A percentile compares a stretch with the other conserved stretches of the same genome.
Conservation (phyloP, 92 coral and sea anemone species). For the Nematostella vectensis region DNA sequence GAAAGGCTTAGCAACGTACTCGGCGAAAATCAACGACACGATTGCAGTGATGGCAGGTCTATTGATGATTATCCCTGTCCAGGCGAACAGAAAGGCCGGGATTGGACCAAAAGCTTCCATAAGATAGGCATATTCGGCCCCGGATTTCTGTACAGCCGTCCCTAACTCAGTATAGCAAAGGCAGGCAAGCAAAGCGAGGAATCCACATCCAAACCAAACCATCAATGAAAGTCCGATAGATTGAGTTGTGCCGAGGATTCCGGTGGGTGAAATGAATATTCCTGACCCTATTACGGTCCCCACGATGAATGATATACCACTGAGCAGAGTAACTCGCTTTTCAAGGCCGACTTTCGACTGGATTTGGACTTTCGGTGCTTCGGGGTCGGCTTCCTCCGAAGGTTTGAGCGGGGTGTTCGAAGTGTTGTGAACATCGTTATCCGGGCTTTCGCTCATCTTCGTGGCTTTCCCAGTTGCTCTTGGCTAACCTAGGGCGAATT, state of each 20-base stretch:
- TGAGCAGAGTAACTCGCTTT: slow-evolving; percentile 40
- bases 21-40: slow-evolving; percentile 66
- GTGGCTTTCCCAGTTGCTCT: too few relatives aligned
- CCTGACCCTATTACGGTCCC: slow-evolving; percentile 88
- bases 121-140: slow-evolving; percentile 68
- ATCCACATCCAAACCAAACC: slow-evolving; percentile 76
- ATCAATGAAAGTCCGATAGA: slow-evolving; percentile 63
- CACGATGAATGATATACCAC: slow-evolving; percentile 54
- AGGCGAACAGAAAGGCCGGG: slow-evolving; percentile 60
- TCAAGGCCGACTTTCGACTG: slow-evolving; percentile 27
- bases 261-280: slow-evolving; percentile 69
- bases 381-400: slow-evolving; percentile 9
- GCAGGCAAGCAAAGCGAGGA: slow-evolving; percentile 60
- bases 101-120: slow-evolving; percentile 60
- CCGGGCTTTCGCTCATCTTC: too few relatives aligned
- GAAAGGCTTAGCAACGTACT: slow-evolving; percentile 66
- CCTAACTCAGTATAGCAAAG: slow-evolving; percentile 76
- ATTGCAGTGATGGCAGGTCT: slow-evolving; percentile 65
- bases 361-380: too few relatives aligned
- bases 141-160: slow-evolving; percentile 59
- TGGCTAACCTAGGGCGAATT: too few relatives aligned
- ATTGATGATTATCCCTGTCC: slow-evolving; percentile 66
- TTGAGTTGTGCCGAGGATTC: slow-evolving; percentile 40
- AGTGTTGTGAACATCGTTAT: too few relatives aligned
- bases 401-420: slow-evolving; percentile 11